Base-by-base conservation (phyloP, 2,113 vertebrate species). In the Lepisosteus osseus region DNA sequence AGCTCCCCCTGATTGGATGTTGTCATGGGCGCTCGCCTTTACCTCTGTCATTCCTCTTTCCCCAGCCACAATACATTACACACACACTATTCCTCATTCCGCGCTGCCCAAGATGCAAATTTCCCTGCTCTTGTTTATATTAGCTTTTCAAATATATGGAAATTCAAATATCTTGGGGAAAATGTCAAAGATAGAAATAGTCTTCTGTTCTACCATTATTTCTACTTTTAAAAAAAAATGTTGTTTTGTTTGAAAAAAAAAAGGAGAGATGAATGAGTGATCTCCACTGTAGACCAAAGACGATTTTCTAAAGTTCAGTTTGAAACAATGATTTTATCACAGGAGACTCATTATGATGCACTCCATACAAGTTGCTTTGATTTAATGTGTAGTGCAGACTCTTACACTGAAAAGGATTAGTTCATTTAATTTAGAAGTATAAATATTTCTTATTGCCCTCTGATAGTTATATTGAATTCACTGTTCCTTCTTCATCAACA, bases 111-210 rank as follows among this genome's bases (percentile, higher is more conserved):
- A 88, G 80, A 93, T 93, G 92, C 91, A 94, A 92, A 93, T 93
- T 88, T 85, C 71, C 75, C 54, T 77, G 89, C 91, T 86, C 86
- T 91, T 93, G 91, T 91, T 93, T 93, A 90, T 91, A 91, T 92
- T 92, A 92, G 92, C 87, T 94, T 94, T 94, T 93, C 90, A 93
- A 93, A 93, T 93, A 90, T 92, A 73, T 57, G 90, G 87, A 91
- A 93, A 93, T 91, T 92, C 88, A 84, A 86, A 86, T 87, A 87
- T 89, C 89, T 85, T 83, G 88, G 90, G 86, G 87, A 89, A 89
- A 91, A 90, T 90, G 92, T 93, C 91, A 92, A 85, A 89, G 87
- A 89, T 87, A 75, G 75, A 72, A 68, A 65, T 14, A 12, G 67
- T 65, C 68, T 55, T 71, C 43, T 29, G 71, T 42, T 51, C 70